phyloP scores from a whole-genome alignment of 1,140 invertebrate species.

The Heliconius eleuchia region DNA sequence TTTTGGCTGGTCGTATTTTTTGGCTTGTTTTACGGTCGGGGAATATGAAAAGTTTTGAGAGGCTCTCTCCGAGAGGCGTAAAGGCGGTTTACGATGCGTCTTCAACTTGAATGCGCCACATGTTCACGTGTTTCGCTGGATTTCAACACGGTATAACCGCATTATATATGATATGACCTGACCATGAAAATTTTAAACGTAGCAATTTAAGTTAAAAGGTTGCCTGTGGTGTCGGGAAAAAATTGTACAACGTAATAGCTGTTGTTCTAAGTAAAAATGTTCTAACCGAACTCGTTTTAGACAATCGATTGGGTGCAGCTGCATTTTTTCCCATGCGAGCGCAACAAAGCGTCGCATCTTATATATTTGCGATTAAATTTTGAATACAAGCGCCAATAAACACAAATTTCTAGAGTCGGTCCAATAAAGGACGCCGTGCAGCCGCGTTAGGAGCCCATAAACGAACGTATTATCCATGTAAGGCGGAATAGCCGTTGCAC shows the following conservation, averaged over 20 bases:
- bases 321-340: conserved; percentile 57
- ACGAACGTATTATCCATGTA: conserved; percentile 82
- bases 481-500: conserved; percentile 81
- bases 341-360: conserved; percentile 72
- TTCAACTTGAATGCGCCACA: conserved; percentile 75
- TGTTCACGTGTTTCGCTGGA: conserved; percentile 68
- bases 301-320: conserved; percentile 53
- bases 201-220: conserved; percentile 67
- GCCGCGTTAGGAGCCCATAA: conserved; percentile 80
- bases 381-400: conserved; percentile 78
- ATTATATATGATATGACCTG: conserved; percentile 75
- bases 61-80: conserved; percentile 74
- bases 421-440: conserved; percentile 79
- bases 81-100: conserved; percentile 80
- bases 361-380: conserved; percentile 80
- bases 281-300: conserved; percentile 59
- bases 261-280: conserved; percentile 44
- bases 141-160: conserved; percentile 66
- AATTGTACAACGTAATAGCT: conserved; percentile 46
- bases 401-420: conserved; percentile 80
- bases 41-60: conserved; percentile 81
- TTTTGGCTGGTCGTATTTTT: conserved; percentile 80
- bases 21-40: conserved; percentile 73
- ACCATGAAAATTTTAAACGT: conserved; percentile 79
- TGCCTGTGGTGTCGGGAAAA: conserved; percentile 36